Base-by-base conservation (phyloP, 2,888 invertebrate genomes). In the Erynnis tages region DNA sequence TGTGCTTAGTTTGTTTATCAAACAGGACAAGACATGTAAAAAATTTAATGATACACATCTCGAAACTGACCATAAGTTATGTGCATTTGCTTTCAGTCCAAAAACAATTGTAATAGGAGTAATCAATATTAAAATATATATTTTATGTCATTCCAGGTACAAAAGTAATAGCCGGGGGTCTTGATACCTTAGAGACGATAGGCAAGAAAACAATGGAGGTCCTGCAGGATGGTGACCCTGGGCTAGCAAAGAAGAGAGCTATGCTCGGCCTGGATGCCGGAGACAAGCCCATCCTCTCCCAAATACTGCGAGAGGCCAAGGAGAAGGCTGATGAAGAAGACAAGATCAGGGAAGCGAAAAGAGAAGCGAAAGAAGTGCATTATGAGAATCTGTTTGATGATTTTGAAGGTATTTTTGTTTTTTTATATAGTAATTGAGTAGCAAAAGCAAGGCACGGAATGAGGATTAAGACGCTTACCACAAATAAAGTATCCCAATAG, bases 151-250 rank as follows among this genome's bases (percentile, higher is more conserved):
- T 74, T 79, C 1, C 64, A 90, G 92, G 94, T 1, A 91, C 91
- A 41, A 94, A 93, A 85, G 95, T 96, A 0, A 91, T 96, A 59
- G 91, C 93, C 10, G 95, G 95, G 0, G 95, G 96, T 13, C 82
- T 96, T 16, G 97, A 96, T 71, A 97, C 97, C 0, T 82, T 98
- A 38, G 98, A 98, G 81, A 94, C 95, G 0, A 95, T 98, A 59
- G 98, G 98, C 4, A 97, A 97, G 76, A 97, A 97, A 76, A 98
- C 98, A 0, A 97, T 97, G 94, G 95, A 96, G 71, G 96, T 96
- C 0, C 82, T 98, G 1, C 97, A 97, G 75, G 97, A 98, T 54
- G 97, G 97, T 19, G 97, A 98, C 79, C 97, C 97, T 0, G 95
- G 97, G 0, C 80, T 97, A 10, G 94, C 94, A 62, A 95, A 95